phyloP scores from a whole-genome alignment of 2,888 invertebrate species.

The Abscondita cerata region DNA sequence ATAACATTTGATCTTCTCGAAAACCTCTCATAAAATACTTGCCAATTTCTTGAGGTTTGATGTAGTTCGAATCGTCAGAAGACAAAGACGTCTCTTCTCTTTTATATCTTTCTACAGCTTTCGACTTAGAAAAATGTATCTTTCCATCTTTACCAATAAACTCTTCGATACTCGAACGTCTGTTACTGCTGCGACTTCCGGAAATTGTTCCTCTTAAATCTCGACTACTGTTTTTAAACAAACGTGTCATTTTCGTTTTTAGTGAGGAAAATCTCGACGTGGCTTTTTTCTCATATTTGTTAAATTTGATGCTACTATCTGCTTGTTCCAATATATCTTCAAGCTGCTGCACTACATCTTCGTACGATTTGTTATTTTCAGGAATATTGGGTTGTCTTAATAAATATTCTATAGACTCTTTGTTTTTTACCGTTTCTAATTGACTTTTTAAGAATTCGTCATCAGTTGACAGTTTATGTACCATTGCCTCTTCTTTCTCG shows the following conservation, averaged over 20 bases:
- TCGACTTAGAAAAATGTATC: not conserved
- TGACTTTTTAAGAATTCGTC: slow-evolving; percentile 39
- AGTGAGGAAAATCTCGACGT: not conserved
- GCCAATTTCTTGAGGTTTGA: slow-evolving; percentile 44
- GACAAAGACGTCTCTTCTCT: not conserved
- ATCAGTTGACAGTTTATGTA: slow-evolving; percentile 41
- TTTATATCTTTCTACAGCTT: not conserved
- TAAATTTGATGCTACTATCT: not conserved
- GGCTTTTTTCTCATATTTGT: not conserved
- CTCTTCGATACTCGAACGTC: too few species aligned
- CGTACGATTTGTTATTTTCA: not conserved
- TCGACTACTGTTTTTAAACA: not conserved
- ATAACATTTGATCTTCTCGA: slow-evolving; percentile 43
- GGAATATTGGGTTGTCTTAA: not conserved
- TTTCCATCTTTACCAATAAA: not conserved
- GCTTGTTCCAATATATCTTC: not conserved
- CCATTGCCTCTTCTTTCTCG: slow-evolving; percentile 43
- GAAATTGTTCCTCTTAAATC: slow-evolving; percentile 7
- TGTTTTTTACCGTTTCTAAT: slow-evolving; percentile 15
- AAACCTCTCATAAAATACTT: slow-evolving; percentile 47
- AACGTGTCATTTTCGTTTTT: not conserved
- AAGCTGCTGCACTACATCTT: not conserved
- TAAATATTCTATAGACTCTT: slow-evolving; percentile 10
- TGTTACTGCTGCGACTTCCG: not conserved
- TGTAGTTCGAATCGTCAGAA: not conserved